Base-by-base conservation (phyloP, 2,113 vertebrate genomes). In the Maccullochella peelii region DNA sequence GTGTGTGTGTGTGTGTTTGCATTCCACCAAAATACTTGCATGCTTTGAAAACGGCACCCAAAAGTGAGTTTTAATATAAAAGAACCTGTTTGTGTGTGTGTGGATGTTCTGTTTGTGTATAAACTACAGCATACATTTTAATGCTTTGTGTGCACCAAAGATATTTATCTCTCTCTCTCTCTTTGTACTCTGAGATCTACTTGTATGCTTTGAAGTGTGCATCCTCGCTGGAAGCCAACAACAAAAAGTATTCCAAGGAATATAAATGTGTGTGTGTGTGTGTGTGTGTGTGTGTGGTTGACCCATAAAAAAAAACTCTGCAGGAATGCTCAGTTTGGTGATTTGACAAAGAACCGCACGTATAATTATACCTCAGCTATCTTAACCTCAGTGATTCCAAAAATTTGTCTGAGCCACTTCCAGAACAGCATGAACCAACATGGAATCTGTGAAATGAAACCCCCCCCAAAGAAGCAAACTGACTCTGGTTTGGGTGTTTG, bases 381-480 rank as follows among this genome's bases (percentile, higher is more conserved):
- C 88, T 92, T 36, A 86, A 91, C 92, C 92, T 90, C 91, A 91
- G 91, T 90, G 86, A 93, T 93, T 89, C 86, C 71, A 92, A 91
- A 87, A 78, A 92, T 93, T 82, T 89, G 91, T 92, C 87, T 91
- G 91, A 85, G 86, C 83, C 85, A 83, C 85, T 90, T 90, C 86
- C 89, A 92, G 59, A 85, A 78, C 83, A 80, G 73, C 86, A 49
- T 40, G 89, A 89, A 80, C 84, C 87, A 38, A 89, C 85, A 87
- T 38, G 88, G 82, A 86, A 86, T 83, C 79, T 85, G 87, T 59
- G 79, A 88, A 87, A 88, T n/a, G 55, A 84, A 84, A 6, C 44
- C 49, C 36, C 11, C 47, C 42, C 8, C 2, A 0, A 15, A 55
- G 47, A 55, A 80, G 25, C 30, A 75, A 79, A 82, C 36, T 20